These are phyloP conservation scores for Coracias cyanogaster DNA, from an alignment of 2,797 vertebrate genomes.

Conservation along the genomic window DNA sequence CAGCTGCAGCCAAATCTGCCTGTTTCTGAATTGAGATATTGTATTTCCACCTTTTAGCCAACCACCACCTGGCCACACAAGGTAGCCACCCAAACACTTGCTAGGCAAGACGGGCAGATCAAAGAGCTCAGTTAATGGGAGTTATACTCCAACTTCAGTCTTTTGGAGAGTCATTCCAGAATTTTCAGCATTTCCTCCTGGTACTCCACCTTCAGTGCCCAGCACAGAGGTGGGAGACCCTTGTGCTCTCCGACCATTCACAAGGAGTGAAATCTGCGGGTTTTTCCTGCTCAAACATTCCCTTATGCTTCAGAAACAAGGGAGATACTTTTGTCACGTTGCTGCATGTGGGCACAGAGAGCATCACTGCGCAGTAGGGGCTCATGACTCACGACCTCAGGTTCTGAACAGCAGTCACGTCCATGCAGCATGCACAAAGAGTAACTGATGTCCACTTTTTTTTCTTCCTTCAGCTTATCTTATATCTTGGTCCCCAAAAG, in stretches of 20 bases:
- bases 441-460: background rate
- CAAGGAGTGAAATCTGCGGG: background rate
- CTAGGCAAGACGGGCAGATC: background rate
- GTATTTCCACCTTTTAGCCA: background rate
- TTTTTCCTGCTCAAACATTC: background rate
- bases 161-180: background rate
- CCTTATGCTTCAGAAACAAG: background rate
- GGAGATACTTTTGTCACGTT: background rate
- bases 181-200: background rate
- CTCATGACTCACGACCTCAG: background rate
- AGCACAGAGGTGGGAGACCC: background rate
- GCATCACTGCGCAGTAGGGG: background rate
- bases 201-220: background rate
- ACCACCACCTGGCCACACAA: background rate
- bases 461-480: background rate
- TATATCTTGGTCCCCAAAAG: background rate
- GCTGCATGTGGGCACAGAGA: background rate
- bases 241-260: background rate
- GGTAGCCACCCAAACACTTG: background rate
- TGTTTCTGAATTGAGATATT: background rate
- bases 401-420: background rate
- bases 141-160: background rate
- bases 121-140: background rate
- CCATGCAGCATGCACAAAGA: background rate
- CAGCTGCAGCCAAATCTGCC: background rate